phyloP scores from a whole-genome alignment of 2,797 vertebrate genomes.

The Thaleichthys pacificus region DNA sequence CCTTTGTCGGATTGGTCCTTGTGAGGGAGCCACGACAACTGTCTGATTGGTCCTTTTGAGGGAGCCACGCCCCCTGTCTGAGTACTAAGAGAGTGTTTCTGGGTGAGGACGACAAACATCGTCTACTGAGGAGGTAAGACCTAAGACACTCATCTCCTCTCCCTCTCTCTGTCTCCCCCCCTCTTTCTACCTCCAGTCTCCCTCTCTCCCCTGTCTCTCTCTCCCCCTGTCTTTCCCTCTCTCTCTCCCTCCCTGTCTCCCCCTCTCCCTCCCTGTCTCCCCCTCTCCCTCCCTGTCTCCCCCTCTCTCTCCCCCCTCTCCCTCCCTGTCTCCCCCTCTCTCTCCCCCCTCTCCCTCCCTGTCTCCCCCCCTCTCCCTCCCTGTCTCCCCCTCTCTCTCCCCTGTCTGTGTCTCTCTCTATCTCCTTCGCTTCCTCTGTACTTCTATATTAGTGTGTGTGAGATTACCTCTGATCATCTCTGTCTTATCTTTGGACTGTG shows the following conservation, averaged over 20 bases:
- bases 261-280: background rate
- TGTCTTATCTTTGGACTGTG: too few species aligned
- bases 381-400: constrained; percentile 1
- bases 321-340: background rate
- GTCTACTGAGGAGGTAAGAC: constrained; percentile 25
- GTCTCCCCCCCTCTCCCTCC: constrained; percentile 1
- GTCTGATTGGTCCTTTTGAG: constrained; percentile 28
- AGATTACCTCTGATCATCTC: too few species aligned
- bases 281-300: constrained; percentile 4
- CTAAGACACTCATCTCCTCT: background rate
- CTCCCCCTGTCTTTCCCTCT: constrained; percentile 7
- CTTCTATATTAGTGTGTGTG: too few species aligned
- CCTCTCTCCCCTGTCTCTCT: background rate
- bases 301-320: background rate
- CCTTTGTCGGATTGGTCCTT: constrained; percentile 32
- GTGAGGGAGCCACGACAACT: constrained; percentile 25
- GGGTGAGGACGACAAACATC: background rate
- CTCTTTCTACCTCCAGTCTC: too few species aligned
- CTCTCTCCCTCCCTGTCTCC: background rate
- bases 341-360: background rate
- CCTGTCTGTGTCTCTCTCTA: background rate
- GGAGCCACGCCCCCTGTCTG: constrained; percentile 17
- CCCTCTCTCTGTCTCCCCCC: too few species aligned
- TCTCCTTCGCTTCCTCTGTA: background rate
- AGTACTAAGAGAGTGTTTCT: constrained; percentile 22